Evolutionary conservation across 2,888 invertebrate species (phyloP).

Genomic region (Hesperia comma): DNA sequence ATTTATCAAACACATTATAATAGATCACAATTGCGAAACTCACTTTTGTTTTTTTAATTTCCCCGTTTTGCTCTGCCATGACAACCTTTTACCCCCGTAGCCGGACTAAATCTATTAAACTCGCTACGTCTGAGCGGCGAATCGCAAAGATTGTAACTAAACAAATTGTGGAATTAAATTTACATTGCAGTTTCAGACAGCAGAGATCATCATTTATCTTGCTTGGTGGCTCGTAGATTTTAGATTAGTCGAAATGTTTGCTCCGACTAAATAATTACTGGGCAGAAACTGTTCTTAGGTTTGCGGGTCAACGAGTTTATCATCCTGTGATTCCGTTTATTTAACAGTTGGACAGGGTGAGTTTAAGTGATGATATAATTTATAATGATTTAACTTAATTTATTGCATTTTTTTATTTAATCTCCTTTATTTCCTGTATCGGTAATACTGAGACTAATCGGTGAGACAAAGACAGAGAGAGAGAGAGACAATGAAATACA

Average conservation of each 20-base stretch:
- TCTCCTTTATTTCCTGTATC: too few relatives aligned
- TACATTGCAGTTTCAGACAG: constrained; percentile 68
- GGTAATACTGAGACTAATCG: too few relatives aligned
- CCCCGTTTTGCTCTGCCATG: constrained; percentile 45
- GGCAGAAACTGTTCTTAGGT: constrained; percentile 62
- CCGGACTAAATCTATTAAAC: constrained; percentile 11
- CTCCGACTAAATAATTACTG: constrained; percentile 76
- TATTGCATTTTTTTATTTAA: too few relatives aligned
- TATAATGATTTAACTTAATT: too few relatives aligned
- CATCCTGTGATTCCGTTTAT: constrained; percentile 43
- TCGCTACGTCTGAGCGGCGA: constrained; percentile 61
- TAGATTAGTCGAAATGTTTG: constrained; percentile 72
- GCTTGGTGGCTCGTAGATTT: constrained; percentile 72
- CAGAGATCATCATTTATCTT: constrained; percentile 74
- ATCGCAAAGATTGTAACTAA: constrained; percentile 62
- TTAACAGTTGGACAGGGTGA: constrained; percentile 29
- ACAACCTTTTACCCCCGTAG: constrained; percentile 18
- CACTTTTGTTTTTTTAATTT: constrained; percentile 58
- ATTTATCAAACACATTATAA: background rate
- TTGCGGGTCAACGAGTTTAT: constrained; percentile 68
- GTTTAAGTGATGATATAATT: constrained; percentile 21
- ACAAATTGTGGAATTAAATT: constrained; percentile 65
- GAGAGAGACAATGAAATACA: too few relatives aligned
- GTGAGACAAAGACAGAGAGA: too few relatives aligned
- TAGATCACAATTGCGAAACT: constrained; percentile 43